phyloP scores from a whole-genome alignment of 2,888 invertebrate genomes.

The Apamea crenata region DNA sequence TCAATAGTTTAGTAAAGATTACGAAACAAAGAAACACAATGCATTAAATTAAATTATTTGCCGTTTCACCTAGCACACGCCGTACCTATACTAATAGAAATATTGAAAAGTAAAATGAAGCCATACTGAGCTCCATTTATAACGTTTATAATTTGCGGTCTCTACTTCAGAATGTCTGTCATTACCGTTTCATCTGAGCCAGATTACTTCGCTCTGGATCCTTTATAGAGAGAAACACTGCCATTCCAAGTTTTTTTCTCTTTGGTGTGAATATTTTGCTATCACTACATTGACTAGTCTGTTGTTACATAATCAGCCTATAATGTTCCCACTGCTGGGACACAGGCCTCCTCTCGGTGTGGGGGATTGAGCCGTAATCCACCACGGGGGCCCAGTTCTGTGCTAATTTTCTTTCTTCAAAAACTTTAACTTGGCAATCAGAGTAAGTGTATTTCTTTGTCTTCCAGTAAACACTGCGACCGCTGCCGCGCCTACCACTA shows the following conservation, averaged over 20 bases:
- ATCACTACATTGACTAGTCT: neutral
- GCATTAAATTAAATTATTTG: neutral
- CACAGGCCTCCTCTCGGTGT: neutral
- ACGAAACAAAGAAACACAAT: neutral
- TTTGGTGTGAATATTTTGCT: neutral
- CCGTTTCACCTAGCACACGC: neutral
- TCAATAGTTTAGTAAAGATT: neutral
- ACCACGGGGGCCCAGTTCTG: neutral
- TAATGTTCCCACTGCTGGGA: neutral
- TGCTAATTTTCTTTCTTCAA: neutral
- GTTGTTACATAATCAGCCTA: neutral
- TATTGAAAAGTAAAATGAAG: neutral
- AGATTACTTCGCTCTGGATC: neutral
- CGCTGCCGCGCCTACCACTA: conserved; percentile 95
- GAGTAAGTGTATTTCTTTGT: conserved; percentile 1
- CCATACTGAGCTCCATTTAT: neutral
- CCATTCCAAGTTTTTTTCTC: neutral
- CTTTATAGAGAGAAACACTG: neutral
- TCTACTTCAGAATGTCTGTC: neutral
- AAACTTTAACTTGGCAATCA: neutral
- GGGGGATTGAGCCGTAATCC: neutral
- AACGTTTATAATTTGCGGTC: neutral
- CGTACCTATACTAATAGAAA: neutral
- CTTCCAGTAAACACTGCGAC: conserved; percentile 92
- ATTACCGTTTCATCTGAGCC: neutral